Conservation (phyloP, 1,140 invertebrate species). For the Pseudobourletiella spinata region DNA sequence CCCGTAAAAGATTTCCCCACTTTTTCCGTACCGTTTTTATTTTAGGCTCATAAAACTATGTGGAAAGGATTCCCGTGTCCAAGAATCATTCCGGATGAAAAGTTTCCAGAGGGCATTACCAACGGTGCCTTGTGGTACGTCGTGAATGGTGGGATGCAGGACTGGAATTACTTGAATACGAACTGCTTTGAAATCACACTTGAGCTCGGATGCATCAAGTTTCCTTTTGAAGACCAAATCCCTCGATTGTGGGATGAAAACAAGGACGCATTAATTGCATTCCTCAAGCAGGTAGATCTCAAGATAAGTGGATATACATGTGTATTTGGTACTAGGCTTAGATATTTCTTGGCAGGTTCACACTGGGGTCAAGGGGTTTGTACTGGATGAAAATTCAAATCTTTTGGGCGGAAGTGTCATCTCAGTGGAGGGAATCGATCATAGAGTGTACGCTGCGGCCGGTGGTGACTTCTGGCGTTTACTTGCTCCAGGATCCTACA, state of each 20-base stretch:
- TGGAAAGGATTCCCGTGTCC: constrained; percentile 63
- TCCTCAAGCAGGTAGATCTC: constrained; percentile 64
- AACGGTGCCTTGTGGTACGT: constrained; percentile 90
- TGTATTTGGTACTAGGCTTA: constrained; percentile 69
- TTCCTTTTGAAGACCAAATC: constrained; percentile 53
- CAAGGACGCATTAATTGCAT: constrained; percentile 66
- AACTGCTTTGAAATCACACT: constrained; percentile 89
- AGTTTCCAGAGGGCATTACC: constrained; percentile 72
- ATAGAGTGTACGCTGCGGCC: constrained; percentile 71
- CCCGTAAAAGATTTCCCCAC: no score
- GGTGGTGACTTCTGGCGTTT: constrained; percentile 70
- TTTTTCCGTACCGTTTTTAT: no score
- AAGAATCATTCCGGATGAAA: constrained; percentile 51
- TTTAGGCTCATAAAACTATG: constrained; percentile 70
- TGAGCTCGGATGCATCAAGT: constrained; percentile 78
- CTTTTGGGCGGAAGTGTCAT: constrained; percentile 58
- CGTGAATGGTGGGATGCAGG: constrained; percentile 91
- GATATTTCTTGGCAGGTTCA: constrained; percentile 51
- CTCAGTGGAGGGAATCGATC: constrained; percentile 65
- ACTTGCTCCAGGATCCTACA: constrained; percentile 61
- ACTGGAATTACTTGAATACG: constrained; percentile 90
- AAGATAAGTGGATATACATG: constrained; percentile 92
- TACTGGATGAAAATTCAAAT: constrained; percentile 49
- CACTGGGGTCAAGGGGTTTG: constrained; percentile 61
- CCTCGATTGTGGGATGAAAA: constrained; percentile 71